Conservation (phyloP, 1,140 invertebrate species). For the Micrasema minimum region DNA sequence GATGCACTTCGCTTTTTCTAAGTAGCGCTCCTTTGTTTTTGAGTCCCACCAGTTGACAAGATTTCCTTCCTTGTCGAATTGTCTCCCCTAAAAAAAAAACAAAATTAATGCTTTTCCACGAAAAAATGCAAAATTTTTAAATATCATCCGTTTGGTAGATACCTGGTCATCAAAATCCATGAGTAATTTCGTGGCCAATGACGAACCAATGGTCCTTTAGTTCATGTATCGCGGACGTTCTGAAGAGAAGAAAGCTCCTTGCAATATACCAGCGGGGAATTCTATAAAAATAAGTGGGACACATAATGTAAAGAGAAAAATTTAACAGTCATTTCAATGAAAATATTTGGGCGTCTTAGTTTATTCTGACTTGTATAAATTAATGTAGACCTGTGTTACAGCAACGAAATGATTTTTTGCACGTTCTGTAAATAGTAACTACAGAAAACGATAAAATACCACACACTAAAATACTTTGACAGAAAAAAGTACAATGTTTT, state of each 20-base stretch:
- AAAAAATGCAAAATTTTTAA: neutral
- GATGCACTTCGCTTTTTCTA: slow-evolving; percentile 84
- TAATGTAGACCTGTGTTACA: too few relatives aligned
- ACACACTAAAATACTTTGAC: too few relatives aligned
- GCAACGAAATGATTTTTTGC: too few relatives aligned
- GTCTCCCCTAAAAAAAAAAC: slow-evolving; percentile 70
- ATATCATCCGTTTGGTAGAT: slow-evolving; percentile 6
- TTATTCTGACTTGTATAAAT: too few relatives aligned
- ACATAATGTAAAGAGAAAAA: too few relatives aligned
- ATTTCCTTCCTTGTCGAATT: slow-evolving; percentile 92
- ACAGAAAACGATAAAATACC: too few relatives aligned
- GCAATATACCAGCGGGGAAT: slow-evolving; percentile 91
- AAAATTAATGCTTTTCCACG: too few relatives aligned
- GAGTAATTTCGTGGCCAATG: slow-evolving; percentile 94
- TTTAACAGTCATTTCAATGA: too few relatives aligned
- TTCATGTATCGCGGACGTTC: slow-evolving; percentile 91
- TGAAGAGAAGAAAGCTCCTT: slow-evolving; percentile 87
- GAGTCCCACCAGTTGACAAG: slow-evolving; percentile 86
- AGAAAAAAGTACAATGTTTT: too few relatives aligned
- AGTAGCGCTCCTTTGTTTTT: slow-evolving; percentile 79
- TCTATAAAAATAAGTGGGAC: slow-evolving; percentile 71
- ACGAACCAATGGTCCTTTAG: slow-evolving; percentile 91
- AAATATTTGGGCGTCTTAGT: too few relatives aligned
- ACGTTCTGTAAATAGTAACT: too few relatives aligned
- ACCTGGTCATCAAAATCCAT: slow-evolving; percentile 91